Conservation (phyloP, 53 echinoderm and acorn worm genomes). For the Glandiceps talaboti region DNA sequence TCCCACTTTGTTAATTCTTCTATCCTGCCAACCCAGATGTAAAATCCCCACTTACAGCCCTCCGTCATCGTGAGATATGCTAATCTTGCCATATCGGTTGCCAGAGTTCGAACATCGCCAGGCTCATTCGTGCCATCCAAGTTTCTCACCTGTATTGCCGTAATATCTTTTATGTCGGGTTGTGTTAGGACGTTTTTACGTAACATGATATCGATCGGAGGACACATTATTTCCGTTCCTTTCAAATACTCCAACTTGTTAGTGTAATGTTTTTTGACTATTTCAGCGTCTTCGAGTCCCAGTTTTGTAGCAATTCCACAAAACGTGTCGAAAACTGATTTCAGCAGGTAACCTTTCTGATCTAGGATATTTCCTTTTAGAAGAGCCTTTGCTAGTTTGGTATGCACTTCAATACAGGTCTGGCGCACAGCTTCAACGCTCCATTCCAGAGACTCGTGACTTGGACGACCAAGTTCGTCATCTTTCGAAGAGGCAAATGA, state of each 20-base stretch:
- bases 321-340: not conserved
- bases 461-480: too few relatives aligned
- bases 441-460: not conserved
- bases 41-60: not conserved
- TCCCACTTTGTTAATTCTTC: not conserved
- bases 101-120: not conserved
- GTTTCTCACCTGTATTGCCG: not conserved
- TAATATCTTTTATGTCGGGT: not conserved
- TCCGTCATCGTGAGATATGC: not conserved
- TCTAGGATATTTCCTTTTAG: not conserved
- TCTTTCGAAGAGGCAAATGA: too few relatives aligned
- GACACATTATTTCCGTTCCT: not conserved
- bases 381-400: not conserved
- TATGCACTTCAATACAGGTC: not conserved
- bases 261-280: not conserved
- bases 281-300: not conserved
- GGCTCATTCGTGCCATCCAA: not conserved
- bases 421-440: not conserved
- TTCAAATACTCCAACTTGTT: not conserved
- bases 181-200: not conserved
- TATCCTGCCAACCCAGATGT: not conserved
- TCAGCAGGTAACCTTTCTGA: not conserved
- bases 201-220: not conserved
- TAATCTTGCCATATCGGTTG: not conserved
- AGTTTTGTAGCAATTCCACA: not conserved